Percentiles rank a stretch among this genome's conserved stretches.
Evolutionary conservation across 2,888 invertebrate species (phyloP).

Genomic region (Eledona agricola): DNA sequence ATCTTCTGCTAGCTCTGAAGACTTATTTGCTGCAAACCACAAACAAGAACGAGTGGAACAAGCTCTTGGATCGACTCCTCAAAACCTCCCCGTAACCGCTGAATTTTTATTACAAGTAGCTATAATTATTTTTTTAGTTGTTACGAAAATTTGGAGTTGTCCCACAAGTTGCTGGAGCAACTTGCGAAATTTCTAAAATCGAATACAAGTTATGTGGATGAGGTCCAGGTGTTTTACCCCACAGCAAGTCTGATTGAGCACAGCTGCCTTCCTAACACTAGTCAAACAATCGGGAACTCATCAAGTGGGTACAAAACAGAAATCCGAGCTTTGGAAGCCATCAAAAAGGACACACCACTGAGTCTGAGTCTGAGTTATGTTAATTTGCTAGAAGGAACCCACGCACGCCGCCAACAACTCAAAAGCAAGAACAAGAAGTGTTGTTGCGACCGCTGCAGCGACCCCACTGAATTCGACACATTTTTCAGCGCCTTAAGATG

Average conservation of each 20-base stretch:
- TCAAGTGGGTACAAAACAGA: slow-evolving; percentile 68
- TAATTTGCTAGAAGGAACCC: slow-evolving; percentile 74
- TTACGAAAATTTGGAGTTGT: too few species aligned
- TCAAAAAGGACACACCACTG: slow-evolving; percentile 72
- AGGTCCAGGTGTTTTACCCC: slow-evolving; percentile 67
- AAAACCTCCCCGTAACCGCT: too few species aligned
- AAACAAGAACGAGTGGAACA: slow-evolving; percentile 65
- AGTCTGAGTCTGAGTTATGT: slow-evolving; percentile 80
- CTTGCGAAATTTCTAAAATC: too few species aligned
- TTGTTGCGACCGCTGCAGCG: slow-evolving; percentile 71
- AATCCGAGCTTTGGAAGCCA: slow-evolving; percentile 71
- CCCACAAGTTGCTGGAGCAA: too few species aligned
- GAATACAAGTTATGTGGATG: slow-evolving; percentile 4
- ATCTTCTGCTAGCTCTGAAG: slow-evolving; percentile 72
- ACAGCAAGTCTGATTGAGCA: slow-evolving; percentile 76
- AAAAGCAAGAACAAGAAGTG: slow-evolving; percentile 76
- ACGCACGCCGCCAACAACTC: slow-evolving; percentile 69
- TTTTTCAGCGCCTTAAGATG: slow-evolving; percentile 73
- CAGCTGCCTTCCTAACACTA: slow-evolving; percentile 76
- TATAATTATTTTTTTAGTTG: too few species aligned
- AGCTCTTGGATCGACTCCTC: too few species aligned
- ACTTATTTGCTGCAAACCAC: slow-evolving; percentile 69
- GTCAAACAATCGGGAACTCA: slow-evolving; percentile 71
- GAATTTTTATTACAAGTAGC: too few species aligned
- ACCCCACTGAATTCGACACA: slow-evolving; percentile 73